phyloP scores from a whole-genome alignment of 2,113 vertebrate species.

The Brienomyrus brachyistius region DNA sequence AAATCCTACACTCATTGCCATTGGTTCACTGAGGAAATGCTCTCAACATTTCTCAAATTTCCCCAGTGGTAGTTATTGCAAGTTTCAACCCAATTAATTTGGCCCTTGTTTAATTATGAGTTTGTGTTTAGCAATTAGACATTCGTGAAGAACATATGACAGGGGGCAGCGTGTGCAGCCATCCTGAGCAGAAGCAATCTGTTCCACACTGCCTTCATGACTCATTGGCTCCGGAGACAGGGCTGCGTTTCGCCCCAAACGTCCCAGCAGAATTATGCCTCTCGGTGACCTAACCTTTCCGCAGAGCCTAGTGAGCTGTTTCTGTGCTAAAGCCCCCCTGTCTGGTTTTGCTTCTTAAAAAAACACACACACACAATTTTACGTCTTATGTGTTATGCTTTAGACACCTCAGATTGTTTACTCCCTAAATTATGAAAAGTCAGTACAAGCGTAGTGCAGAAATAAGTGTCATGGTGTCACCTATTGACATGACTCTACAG shows the following conservation, averaged over 20 bases:
- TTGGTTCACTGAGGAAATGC: not conserved
- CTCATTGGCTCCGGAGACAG: not conserved
- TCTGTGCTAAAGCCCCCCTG: not conserved
- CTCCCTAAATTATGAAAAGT: not conserved
- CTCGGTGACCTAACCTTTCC: not conserved
- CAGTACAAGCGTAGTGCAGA: not conserved
- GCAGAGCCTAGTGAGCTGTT: not conserved
- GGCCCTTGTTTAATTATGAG: constrained; percentile 17
- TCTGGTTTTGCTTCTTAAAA: not conserved
- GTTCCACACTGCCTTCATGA: not conserved
- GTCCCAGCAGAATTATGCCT: not conserved
- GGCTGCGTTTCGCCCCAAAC: not conserved
- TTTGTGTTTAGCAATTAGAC: constrained; percentile 18
- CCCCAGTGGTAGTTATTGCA: not conserved
- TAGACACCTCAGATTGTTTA: not conserved
- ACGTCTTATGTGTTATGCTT: not conserved
- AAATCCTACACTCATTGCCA: not conserved
- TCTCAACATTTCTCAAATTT: not conserved
- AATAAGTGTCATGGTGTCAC: not conserved
- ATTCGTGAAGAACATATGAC: constrained; percentile 14
- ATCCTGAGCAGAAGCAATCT: constrained; percentile 14
- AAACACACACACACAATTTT: not conserved
- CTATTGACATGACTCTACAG: not conserved
- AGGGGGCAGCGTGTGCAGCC: not conserved
- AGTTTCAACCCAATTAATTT: constrained; percentile 17